Base-by-base conservation (phyloP, 2,113 vertebrate genomes). In the Aegithalos caudatus region DNA sequence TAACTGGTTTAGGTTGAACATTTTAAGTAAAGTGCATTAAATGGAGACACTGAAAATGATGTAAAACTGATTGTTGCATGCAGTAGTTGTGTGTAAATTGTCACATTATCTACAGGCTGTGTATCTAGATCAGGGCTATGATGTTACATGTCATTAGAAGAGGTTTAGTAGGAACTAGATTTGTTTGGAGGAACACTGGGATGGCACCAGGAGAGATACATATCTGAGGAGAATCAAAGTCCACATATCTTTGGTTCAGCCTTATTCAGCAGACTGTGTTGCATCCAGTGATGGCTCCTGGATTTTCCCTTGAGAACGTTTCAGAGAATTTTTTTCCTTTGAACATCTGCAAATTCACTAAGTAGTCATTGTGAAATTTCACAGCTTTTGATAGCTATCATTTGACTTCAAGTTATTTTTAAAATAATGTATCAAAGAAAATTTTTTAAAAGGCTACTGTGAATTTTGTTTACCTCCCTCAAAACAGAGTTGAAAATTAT, bases 371-470 rank as follows among this genome's bases (percentile, higher is more conserved):
- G 31, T 35, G 27, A 62, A 33, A 74, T 35, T 74, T 45, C 66
- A 54, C 64, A 62, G 14, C 72, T 94, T 94, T 92, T 92, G 92
- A 76, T 95, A 40, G 85, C 79, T 81, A 2, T 58, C 48, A 35
- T 90, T 93, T 93, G 56, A 45, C 56, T 94, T 93, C 90, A 94
- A 88, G 76, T 64, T 96, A 69, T 73, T 38, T 94, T 97, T 97
- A 74, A 96, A 94, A 93, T 88, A 38, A 21, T 11, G 12, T 4
- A 17, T 97, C 88, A 86, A 91, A 89, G 87, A 93, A 95, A 88
- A 97, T 10, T 4, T 18, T 27, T 51, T 62, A 40, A 58, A 67
- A 64, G 8, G 4, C 48, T 78, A 51, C 10, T 44, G 24, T 72
- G n/a, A 35, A 48, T 76, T 27, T 45, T 13, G 4, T 12, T 69